A percentile compares a stretch with the other conserved stretches of the same genome.
Conservation (phyloP, 2,113 vertebrate species). For the Lycocorax pyrrhopterus region DNA sequence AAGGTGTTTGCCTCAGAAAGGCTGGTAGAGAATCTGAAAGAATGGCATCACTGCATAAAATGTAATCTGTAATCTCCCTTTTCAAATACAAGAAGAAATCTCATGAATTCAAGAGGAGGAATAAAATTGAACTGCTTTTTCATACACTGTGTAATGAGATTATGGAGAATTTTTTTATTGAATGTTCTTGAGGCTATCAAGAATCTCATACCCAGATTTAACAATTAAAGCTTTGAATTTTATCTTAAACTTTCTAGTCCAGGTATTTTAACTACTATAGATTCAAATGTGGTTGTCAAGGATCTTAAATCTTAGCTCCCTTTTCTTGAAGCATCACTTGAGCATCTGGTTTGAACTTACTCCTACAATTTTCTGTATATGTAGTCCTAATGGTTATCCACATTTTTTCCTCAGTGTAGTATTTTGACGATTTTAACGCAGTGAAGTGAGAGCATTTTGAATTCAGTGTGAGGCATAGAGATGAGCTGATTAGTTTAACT, state of each 20-base stretch:
- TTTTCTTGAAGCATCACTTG: neutral
- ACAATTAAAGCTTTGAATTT: neutral
- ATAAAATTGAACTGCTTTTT: neutral
- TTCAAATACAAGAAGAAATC: neutral
- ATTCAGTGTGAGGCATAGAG: neutral
- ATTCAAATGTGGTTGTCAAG: neutral
- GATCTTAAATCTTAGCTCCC: neutral
- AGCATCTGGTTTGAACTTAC: neutral
- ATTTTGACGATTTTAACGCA: neutral
- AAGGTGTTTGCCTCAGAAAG: neutral
- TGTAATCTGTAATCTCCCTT: neutral
- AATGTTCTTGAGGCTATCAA: neutral
- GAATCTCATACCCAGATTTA: neutral
- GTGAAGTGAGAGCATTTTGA: neutral
- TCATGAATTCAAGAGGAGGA: neutral
- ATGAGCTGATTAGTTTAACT: neutral
- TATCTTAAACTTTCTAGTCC: neutral
- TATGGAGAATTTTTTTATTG: neutral
- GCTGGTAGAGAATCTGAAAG: neutral
- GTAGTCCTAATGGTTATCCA: neutral
- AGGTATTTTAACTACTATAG: neutral
- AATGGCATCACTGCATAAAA: neutral
- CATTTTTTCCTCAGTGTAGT: neutral
- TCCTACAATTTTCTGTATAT: accelerated
- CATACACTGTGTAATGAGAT: neutral